Evolutionary conservation across 2,888 invertebrate species (phyloP), one percentile per base, ranked within the genome.

Genomic region (Oxystoma pomonae): DNA sequence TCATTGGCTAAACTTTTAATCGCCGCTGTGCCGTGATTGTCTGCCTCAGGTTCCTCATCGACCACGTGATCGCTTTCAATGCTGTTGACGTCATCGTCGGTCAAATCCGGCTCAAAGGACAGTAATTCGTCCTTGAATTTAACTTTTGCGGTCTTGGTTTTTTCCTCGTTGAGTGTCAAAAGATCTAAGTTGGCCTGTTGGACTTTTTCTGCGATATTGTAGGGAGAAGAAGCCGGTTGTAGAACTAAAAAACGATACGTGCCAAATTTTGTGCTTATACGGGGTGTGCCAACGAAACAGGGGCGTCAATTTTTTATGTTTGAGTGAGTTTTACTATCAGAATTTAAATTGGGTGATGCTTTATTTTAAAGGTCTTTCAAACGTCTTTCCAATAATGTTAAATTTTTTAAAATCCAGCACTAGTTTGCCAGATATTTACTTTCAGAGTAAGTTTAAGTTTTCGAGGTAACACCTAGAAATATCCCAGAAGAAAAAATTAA

Each of bases 161-260:
- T 55, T 49, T 58, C 59, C 20, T 65, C 63, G 58, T 69, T 72
- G 59, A 73, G 72, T 58, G 77, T 79, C 67, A 82, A 82, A 16
- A 84, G 73, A 70, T 80, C 81, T 65, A 81, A 78, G 72, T 85
- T 85, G 52, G 84, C 84, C 71, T 82, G 80, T 71, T 81, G 81
- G 16, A 85, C 80, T 76, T 82, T 84, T 70, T 84, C 83, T 65
- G 80, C 78, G 64, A 85, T 83, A 71, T 84, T 83, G 73, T 85
- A 85, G 57, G 83, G 84, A 64, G 82, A 82, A 19, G 83, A 80
- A 35, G 82, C 81, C 55, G 81, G 81, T 71, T 80, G 79, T 20
- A 82, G 72, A 75, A 81, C 81, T 81, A 67, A 59, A 73, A 76
- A 2, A 49, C n/a, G n/a, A n/a, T n/a, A n/a, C n/a, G n/a, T n/a